Evolutionary conservation across 23 tunicate species (phyloP).

Genomic region (Trididemnum miniatum): DNA sequence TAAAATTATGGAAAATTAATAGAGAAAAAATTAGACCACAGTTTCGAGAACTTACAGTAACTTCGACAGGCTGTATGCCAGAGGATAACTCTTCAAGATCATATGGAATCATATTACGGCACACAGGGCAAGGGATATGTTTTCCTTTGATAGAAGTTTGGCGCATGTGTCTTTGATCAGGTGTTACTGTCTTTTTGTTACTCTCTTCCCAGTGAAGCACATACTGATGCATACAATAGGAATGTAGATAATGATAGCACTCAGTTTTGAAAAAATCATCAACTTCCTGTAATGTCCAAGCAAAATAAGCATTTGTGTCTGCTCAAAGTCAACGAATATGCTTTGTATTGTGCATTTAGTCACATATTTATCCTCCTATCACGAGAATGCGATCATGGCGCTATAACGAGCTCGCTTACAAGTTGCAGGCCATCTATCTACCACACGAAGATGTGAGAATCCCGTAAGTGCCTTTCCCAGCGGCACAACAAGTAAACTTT

Average conservation of each 20-base stretch:
- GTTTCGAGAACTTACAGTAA: constrained; percentile 4
- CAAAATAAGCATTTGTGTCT: no score
- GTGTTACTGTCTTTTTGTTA: background rate
- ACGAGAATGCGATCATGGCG: no score
- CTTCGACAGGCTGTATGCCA: background rate
- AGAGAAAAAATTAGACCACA: no score
- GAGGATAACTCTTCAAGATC: constrained; percentile 8
- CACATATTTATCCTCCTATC: no score
- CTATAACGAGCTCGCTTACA: no score
- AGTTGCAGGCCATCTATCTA: no score
- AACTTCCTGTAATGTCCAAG: constrained; percentile 38
- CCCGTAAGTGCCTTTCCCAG: no score
- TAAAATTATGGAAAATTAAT: background rate
- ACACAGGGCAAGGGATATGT: constrained; percentile 66
- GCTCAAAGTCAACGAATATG: no score
- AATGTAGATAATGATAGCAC: constrained; percentile 70
- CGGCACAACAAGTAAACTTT: no score
- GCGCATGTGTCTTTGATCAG: background rate
- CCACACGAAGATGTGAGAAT: no score
- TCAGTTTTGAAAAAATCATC: constrained; percentile 59
- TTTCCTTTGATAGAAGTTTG: background rate
- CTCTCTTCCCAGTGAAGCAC: constrained; percentile 20
- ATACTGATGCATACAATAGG: constrained; percentile 50
- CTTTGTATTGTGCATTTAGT: no score
- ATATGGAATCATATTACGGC: constrained; percentile 13